These are phyloP conservation scores for Parazoanthus darwini DNA, from an alignment of 92 coral and sea anemone species.

Conservation along the genomic window DNA sequence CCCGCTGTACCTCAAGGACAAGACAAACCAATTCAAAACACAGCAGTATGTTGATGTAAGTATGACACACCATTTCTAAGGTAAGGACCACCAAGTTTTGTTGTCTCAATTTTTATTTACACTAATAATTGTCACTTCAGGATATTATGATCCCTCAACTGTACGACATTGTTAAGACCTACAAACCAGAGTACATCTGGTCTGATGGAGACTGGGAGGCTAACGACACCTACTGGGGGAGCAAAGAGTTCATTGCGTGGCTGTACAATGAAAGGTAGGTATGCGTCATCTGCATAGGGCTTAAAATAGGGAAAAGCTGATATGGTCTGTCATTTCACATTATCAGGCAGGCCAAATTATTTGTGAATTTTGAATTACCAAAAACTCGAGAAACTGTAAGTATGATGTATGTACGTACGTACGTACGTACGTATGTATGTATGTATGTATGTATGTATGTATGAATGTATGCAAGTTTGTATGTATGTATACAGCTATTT, in stretches of 20 bases:
- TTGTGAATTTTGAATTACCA: too few species aligned
- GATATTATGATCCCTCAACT: slow-evolving; percentile 59
- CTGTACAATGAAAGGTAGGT: slow-evolving; percentile 87
- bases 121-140: slow-evolving; percentile 14
- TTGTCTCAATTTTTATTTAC: too few species aligned
- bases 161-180: slow-evolving; percentile 63
- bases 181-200: slow-evolving; percentile 77
- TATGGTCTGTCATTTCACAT: not conserved
- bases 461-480: too few species aligned
- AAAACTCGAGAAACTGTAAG: too few species aligned
- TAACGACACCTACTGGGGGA: slow-evolving; percentile 61
- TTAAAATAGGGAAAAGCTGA: not conserved
- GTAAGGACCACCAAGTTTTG: not conserved
- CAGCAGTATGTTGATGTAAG: slow-evolving; percentile 41
- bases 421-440: too few species aligned
- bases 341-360: not conserved
- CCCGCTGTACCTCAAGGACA: slow-evolving; percentile 37
- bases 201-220: slow-evolving; percentile 82
- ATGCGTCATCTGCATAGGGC: not conserved
- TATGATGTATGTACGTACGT: too few species aligned
- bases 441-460: too few species aligned
- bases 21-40: slow-evolving; percentile 2
- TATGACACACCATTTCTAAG: not conserved
- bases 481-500: too few species aligned
- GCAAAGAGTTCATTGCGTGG: slow-evolving; percentile 74